Conservation (phyloP, 2,797 vertebrate genomes). For the Rhinella marina region DNA sequence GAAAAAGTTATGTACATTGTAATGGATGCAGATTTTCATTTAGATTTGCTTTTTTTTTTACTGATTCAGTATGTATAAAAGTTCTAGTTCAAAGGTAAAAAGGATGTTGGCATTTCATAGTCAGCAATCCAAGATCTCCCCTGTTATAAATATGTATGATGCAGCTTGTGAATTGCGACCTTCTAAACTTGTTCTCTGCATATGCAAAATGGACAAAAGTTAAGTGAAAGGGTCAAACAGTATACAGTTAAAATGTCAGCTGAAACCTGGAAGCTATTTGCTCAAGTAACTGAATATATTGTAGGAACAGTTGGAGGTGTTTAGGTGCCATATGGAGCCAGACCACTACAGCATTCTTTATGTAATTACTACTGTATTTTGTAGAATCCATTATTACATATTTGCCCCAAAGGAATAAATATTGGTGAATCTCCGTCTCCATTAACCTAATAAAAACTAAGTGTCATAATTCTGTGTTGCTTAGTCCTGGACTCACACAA, state of each 20-base stretch:
- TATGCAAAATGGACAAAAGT: constrained; percentile 51
- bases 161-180: constrained; percentile 38
- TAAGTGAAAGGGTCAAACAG: constrained; percentile 37
- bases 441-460: neutral
- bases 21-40: constrained; percentile 14
- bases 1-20: constrained; percentile 19
- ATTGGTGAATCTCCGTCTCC: neutral
- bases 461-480: neutral
- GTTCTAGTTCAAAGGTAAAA: constrained; percentile 4
- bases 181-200: constrained; percentile 37
- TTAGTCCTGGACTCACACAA: neutral
- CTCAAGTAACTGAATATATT: neutral
- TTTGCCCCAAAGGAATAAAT: neutral
- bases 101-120: constrained; percentile 19
- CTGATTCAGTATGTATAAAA: neutral
- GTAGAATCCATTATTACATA: neutral
- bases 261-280: constrained; percentile 22
- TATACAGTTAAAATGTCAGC: constrained; percentile 31
- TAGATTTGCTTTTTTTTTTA: neutral
- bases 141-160: constrained; percentile 45
- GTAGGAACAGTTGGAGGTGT: neutral
- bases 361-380: neutral
- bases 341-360: neutral
- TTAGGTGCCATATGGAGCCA: neutral
- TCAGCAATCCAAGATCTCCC: neutral